phyloP scores from a whole-genome alignment of 1,140 invertebrate species.

The Argopecten irradians region DNA sequence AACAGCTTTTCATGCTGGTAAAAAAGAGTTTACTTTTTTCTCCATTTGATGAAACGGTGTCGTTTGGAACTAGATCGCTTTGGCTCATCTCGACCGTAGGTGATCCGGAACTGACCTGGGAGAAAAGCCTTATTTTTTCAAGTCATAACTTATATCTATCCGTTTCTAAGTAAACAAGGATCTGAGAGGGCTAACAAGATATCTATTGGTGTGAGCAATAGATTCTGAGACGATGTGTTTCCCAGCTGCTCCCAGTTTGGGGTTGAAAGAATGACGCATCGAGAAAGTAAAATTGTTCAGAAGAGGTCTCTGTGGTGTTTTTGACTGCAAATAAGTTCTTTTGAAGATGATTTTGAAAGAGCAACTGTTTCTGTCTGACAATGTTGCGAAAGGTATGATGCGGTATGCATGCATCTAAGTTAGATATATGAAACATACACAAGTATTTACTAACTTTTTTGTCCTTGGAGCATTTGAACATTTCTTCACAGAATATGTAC shows the following conservation, averaged over 20 bases:
- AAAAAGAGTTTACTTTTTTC: neutral
- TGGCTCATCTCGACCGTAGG: neutral
- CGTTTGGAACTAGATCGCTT: neutral
- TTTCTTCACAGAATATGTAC: neutral
- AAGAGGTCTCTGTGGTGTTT: neutral
- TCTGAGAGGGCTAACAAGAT: slow-evolving; percentile 6
- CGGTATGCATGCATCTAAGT: neutral
- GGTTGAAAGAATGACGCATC: neutral
- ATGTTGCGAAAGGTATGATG: slow-evolving; percentile 2
- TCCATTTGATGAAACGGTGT: slow-evolving; percentile 5
- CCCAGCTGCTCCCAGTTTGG: neutral
- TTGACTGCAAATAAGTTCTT: slow-evolving; percentile 1
- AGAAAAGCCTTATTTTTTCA: neutral
- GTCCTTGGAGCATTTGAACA: neutral
- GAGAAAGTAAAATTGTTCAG: neutral
- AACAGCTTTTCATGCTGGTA: neutral
- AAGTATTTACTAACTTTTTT: neutral
- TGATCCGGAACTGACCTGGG: neutral
- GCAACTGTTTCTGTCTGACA: neutral
- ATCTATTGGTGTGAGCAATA: neutral
- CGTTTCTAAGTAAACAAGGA: slow-evolving; percentile 2
- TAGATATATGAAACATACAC: neutral
- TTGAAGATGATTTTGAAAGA: slow-evolving; percentile 23
- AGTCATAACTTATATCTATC: slow-evolving; percentile 23
- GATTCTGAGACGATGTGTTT: neutral